Conservation (phyloP, 2,797 vertebrate genomes). For the Adelosebastes latens region DNA sequence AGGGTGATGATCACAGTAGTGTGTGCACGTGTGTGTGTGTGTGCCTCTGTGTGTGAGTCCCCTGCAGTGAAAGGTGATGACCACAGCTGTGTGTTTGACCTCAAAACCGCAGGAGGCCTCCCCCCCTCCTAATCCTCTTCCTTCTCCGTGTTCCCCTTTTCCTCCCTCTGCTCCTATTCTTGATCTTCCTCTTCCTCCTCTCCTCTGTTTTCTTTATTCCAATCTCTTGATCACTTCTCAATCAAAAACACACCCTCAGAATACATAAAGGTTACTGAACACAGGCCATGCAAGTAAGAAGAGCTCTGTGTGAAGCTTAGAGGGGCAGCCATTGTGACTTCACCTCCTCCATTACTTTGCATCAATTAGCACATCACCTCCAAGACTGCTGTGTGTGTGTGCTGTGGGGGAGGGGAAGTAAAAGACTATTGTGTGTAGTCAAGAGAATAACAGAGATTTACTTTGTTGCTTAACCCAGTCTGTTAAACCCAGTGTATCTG, state of each 20-base stretch:
- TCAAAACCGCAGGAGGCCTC: constrained; percentile 62
- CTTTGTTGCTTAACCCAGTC: constrained; percentile 39
- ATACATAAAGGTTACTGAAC: background rate
- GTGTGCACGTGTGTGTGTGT: constrained; percentile 10
- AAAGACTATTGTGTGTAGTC: constrained; percentile 49
- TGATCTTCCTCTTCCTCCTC: background rate
- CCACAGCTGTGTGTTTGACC: constrained; percentile 78
- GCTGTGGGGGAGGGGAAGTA: constrained; percentile 54
- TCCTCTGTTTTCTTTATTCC: background rate
- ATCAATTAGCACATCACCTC: constrained; percentile 85
- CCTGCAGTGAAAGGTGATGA: constrained; percentile 74
- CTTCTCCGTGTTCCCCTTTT: constrained; percentile 34
- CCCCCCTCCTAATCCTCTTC: constrained; percentile 56
- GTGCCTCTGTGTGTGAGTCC: constrained; percentile 23
- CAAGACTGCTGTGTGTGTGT: constrained; percentile 51
- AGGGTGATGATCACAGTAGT: constrained; percentile 61
- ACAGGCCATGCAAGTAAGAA: constrained; percentile 6
- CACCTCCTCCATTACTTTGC: constrained; percentile 76
- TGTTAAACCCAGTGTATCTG: constrained; percentile 2
- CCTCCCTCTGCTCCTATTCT: constrained; percentile 15
- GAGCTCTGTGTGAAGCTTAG: constrained; percentile 38
- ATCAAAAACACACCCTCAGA: background rate
- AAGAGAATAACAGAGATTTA: constrained; percentile 47
- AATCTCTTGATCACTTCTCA: background rate
- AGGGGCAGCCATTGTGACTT: constrained; percentile 59